Base-by-base conservation (phyloP, 2,888 invertebrate genomes). In the Lasioglossum oenotherae region DNA sequence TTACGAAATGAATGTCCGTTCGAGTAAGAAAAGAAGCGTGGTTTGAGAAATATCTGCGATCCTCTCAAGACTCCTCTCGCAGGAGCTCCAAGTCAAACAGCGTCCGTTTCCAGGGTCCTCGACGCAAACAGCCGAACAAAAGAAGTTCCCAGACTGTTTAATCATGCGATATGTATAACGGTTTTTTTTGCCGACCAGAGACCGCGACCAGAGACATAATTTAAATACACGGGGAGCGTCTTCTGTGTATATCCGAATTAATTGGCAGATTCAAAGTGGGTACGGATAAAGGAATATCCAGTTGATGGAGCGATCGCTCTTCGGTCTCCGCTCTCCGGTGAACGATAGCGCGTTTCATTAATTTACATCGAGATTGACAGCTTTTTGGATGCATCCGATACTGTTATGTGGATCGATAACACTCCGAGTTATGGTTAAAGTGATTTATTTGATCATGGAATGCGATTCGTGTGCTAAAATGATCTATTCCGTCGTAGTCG, bases 131-230 rank as follows among this genome's bases (percentile, higher is more conserved):
- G 6, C 12, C 16, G 72, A n/a, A 67, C 73, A 53, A 82, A 57
- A 46, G 53, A 77, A 77, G 44, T 12, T 38, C 49, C 53, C 0
- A 19, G 44, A 35, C 41, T 77, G 53, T 38, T 67, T 74, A 41
- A 69, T 74, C 31, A 71, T 71, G 49, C 35, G 57, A 31, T 2
- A 46, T n/a, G n/a, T n/a, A n/a, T 49, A 72, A 60, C 23, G 38
- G 69, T 75, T 64, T 57, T 67, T 67, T 44, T 14, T 35, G 53
- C 53, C 53, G 23, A 53, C 74, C 31, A 35, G 67, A 35, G 35
- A 35, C 35, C 5, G 19, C n/a, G n/a, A n/a, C n/a, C n/a, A n/a
- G n/a, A n/a, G n/a, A n/a, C n/a, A 67, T 67, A 67, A 67, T 67
- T 67, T 35, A 31, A 31, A 67, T 67, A 67, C 19, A 23, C 16